phyloP scores from a whole-genome alignment of 2,113 vertebrate genomes.

The Pao palembangensis region DNA sequence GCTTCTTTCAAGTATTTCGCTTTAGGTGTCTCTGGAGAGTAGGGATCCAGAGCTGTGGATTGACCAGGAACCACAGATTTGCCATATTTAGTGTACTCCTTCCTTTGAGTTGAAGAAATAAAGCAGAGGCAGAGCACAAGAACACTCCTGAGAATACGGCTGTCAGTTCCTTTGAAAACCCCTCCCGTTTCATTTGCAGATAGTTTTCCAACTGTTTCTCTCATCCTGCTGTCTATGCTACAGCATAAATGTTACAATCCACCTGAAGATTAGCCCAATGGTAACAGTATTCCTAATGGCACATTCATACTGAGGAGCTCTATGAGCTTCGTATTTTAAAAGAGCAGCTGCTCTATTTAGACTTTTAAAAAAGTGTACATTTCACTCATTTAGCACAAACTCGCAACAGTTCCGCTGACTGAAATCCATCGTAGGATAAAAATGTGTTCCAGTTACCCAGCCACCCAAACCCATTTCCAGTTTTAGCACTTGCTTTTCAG shows the following conservation, averaged over 20 bases:
- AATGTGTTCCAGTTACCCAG: constrained; percentile 2
- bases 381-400: no score
- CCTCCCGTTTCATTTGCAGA: constrained; percentile 36
- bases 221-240: background rate
- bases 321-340: no score
- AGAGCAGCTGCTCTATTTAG: no score
- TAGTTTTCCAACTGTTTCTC: constrained; percentile 24
- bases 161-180: constrained; percentile 42
- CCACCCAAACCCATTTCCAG: constrained; percentile 17
- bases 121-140: constrained; percentile 9
- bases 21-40: constrained; percentile 21
- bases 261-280: background rate
- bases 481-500: constrained; percentile 15
- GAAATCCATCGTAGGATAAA: background rate
- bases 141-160: constrained; percentile 35
- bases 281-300: background rate
- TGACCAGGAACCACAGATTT: constrained; percentile 37
- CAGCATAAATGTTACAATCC: background rate
- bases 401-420: background rate
- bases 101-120: constrained; percentile 4
- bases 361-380: no score
- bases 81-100: constrained; percentile 11
- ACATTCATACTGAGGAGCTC: no score
- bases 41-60: constrained; percentile 37
- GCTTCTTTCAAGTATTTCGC: constrained; percentile 34